Base-by-base conservation (phyloP, 1,140 invertebrate species). In the Camponotus floridanus region DNA sequence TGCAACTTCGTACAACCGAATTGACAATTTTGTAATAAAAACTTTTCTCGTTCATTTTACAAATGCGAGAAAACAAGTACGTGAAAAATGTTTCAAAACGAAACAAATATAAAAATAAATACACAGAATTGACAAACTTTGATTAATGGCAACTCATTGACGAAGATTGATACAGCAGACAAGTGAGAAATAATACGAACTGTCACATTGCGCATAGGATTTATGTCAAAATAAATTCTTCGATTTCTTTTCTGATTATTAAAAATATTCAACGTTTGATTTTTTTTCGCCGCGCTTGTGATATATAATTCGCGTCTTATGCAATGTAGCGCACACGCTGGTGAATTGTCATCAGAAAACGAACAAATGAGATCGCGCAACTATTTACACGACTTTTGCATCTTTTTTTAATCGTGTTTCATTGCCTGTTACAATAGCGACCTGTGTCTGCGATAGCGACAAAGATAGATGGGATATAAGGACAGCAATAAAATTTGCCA, bases 391-490 rank as follows among this genome's bases (percentile, higher is more conserved):
- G 33, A 11, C 42, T 80, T 71, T 70, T 68, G 15, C 42, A 6
- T 9, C 36, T 31, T 71, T 80, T 71, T 61, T 31, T 26, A 26
- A 15, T 18, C n/a, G n/a, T 33, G 4, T 74, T 15, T 15, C 42
- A 1, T 11, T 68, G 26, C 48, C 45, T 21, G 51, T 21, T n/a
- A 21, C 21, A 61, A 51, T n/a, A 48, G 42, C 13, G 61, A 70
- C 13, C 79, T 26, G 65, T 48, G 70, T 45, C 33, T 26, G 42
- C 0, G 51, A 73, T 9, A 11, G n/a, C 42, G 68, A 76, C 74
- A 36, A 48, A 51, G 76, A 88, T 26, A 67, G 65, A 87, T 87
- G 51, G 31, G 42, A 5, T 65, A 80, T 65, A 71, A 71, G 78
- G 36, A 26, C 33, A 8, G 26, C 48, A 71, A 80, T 80, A 80